Evolutionary conservation across 2,113 vertebrate species (phyloP).

Genomic region (Hemiprocne comata): DNA sequence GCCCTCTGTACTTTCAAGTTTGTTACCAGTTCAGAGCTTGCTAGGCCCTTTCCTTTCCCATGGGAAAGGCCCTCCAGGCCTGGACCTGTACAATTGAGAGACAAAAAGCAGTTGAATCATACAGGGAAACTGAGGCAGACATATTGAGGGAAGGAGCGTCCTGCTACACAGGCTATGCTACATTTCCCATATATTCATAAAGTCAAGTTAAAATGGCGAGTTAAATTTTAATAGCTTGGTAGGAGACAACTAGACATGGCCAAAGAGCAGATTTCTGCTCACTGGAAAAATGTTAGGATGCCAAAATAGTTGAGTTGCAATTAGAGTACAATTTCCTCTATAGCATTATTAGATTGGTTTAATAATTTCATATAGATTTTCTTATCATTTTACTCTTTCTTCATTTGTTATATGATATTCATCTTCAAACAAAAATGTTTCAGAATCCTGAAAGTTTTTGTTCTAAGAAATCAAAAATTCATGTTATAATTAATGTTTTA

Average conservation of each 20-base stretch:
- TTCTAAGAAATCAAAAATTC: not conserved
- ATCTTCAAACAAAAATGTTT: not conserved
- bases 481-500: not conserved
- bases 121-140: too few species aligned
- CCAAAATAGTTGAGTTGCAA: not conserved
- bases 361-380: not conserved
- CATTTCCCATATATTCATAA: not conserved
- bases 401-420: not conserved
- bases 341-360: not conserved
- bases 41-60: too few species aligned
- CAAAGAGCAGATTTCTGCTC: not conserved
- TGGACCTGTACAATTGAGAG: too few species aligned
- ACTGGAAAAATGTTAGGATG: not conserved
- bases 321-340: not conserved
- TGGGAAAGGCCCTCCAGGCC: too few species aligned
- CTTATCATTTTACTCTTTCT: not conserved
- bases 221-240: not conserved
- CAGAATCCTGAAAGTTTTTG: not conserved
- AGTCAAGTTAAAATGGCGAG: not conserved
- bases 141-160: too few species aligned
- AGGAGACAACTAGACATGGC: not conserved
- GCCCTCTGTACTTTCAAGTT: too few species aligned
- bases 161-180: not conserved
- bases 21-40: too few species aligned
- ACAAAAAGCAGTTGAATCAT: too few species aligned